These are phyloP conservation scores for Punctoribates punctum DNA, from an alignment of 2,888 invertebrate species.

Conservation along the genomic window DNA sequence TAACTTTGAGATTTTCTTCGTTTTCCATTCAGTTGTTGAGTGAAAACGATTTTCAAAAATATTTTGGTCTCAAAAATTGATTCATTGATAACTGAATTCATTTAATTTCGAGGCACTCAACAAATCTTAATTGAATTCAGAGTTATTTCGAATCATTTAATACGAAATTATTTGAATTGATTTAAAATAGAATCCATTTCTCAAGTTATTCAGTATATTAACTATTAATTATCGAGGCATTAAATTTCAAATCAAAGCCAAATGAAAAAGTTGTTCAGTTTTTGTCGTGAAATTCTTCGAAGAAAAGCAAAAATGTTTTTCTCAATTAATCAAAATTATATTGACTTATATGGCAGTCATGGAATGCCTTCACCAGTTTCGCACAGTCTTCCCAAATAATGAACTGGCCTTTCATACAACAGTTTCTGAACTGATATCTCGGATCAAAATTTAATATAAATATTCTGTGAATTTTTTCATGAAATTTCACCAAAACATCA, in stretches of 20 bases:
- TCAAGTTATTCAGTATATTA: neutral
- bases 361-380: neutral
- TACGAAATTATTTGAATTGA: neutral
- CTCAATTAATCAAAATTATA: slow-evolving; percentile 21
- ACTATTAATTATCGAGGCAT: neutral
- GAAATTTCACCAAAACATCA: no score
- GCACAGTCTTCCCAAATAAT: neutral
- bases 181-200: neutral
- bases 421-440: neutral
- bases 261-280: neutral
- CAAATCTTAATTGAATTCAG: slow-evolving; percentile 1
- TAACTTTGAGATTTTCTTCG: neutral
- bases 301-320: neutral
- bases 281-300: neutral
- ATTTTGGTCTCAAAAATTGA: neutral
- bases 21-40: neutral
- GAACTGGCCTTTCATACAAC: neutral
- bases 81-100: slow-evolving; percentile 4
- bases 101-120: neutral
- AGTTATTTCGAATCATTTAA: neutral
- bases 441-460: no score
- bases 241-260: neutral
- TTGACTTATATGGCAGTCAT: slow-evolving; percentile 16
- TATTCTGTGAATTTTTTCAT: no score
- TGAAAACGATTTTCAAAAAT: neutral